These are phyloP conservation scores for Cryptus armator DNA, from an alignment of 2,888 invertebrate genomes.

Conservation along the genomic window DNA sequence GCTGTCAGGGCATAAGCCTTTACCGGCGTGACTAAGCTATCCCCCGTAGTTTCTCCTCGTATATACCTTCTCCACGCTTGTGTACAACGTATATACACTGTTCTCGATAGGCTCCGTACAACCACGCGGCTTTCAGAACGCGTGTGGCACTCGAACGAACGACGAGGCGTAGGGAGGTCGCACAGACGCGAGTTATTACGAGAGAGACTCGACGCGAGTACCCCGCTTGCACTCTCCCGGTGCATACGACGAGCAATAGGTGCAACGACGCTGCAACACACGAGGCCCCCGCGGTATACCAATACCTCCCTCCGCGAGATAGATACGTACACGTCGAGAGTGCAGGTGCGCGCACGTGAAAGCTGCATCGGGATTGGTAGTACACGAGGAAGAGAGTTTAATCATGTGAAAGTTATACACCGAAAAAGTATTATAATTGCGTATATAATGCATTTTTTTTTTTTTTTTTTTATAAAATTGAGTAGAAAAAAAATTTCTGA, in stretches of 20 bases:
- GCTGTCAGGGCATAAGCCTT: conserved; percentile 25
- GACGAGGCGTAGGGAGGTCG: conserved; percentile 67
- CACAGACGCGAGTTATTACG: conserved; percentile 64
- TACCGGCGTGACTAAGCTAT: conserved; percentile 62
- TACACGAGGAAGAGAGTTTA: conserved; percentile 36
- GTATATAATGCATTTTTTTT: neutral
- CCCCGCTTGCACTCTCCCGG: conserved; percentile 59
- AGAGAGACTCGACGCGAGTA: conserved; percentile 54
- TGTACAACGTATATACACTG: conserved; percentile 23
- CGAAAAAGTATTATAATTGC: neutral
- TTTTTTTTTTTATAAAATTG: neutral
- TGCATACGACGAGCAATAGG: conserved; percentile 48
- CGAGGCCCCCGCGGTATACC: conserved; percentile 2
- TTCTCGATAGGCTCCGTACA: conserved; percentile 6
- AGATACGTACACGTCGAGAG: neutral
- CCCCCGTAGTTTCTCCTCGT: conserved; percentile 60
- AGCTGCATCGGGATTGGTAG: conserved; percentile 23
- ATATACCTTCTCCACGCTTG: conserved; percentile 29
- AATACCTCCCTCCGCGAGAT: conserved; percentile 21
- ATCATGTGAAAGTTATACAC: conserved; percentile 44
- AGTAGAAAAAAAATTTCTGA: neutral
- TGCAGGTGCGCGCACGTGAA: conserved; percentile 37
- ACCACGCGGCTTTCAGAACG: conserved; percentile 46
- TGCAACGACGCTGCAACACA: conserved; percentile 16
- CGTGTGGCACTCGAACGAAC: conserved; percentile 67